Base-by-base conservation (phyloP, 92 coral and sea anemone genomes). In the Parazoanthus darwini region DNA sequence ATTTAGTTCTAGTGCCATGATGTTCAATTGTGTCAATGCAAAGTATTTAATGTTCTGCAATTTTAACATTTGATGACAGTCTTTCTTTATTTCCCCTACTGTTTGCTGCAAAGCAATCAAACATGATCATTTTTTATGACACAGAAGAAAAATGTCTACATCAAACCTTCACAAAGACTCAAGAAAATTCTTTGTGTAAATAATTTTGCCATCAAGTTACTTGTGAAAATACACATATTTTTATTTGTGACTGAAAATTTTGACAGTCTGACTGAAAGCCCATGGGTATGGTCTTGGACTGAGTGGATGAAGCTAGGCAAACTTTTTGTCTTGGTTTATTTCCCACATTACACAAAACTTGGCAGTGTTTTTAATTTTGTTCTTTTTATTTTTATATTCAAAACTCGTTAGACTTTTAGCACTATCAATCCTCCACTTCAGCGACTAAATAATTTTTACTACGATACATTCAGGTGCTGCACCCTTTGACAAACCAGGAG, bases 121-220 rank as follows among this genome's bases (percentile, higher is more conserved):
- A 72, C 77, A 72, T 72, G 77, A 72, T 72, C 77, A 72, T 72
- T 72, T 72, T 72, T 72, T 72, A 72, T 72, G 77, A 72, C 77
- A 72, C 77, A 72, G 77, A 72, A 72, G 77, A 72, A 72, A 72
- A 72, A 72, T 72, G 77, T 72, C 77, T 72, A 72, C 77, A 72
- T 72, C 77, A 72, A 72, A 72, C 77, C 77, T 72, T 72, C 77
- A 72, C 77, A 72, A 72, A 72, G 77, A 72, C 77, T 72, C 77
- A 72, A 29, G 33, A 29, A 29, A 29, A 29, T 29, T 29, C 33
- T 29, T 29, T 29, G 33, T 29, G 33, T 29, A 72, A 72, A 72
- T 72, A 72, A 72, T 72, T 72, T 72, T 72, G 77, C 77, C 77
- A 72, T 72, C 77, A 72, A 72, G 77, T 72, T 72, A 72, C 77